Percentiles rank a stretch among this genome's conserved stretches.
These are phyloP conservation scores for Zaprionus lachaisei DNA, from an alignment of 1,140 invertebrate species.

Conservation along the genomic window DNA sequence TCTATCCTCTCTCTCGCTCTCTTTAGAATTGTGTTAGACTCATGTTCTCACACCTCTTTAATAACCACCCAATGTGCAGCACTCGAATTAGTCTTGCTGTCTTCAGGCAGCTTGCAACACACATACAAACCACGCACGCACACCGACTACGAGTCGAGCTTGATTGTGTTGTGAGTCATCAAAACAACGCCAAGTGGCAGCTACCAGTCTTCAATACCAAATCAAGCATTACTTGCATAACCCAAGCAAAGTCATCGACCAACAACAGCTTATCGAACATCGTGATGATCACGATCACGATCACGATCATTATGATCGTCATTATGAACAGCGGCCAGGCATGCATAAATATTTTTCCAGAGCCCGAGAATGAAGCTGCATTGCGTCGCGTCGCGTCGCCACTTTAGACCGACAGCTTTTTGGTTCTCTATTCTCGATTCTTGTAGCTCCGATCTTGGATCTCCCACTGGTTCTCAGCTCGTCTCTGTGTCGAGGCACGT, in stretches of 20 bases:
- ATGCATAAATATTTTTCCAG: constrained; percentile 79
- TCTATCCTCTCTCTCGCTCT: not conserved
- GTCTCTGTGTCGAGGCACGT: constrained; percentile 14
- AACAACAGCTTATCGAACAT: constrained; percentile 26
- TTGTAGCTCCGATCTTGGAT: constrained; percentile 16
- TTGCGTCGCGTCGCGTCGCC: constrained; percentile 32
- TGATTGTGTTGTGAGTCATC: constrained; percentile 62
- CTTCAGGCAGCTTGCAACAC: constrained; percentile 27
- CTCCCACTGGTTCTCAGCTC: constrained; percentile 35
- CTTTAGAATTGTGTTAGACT: constrained; percentile 3
- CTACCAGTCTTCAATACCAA: constrained; percentile 82
- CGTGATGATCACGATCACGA: constrained; percentile 26
- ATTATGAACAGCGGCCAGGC: constrained; percentile 35
- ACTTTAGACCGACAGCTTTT: constrained; percentile 55
- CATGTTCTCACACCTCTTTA: constrained; percentile 40
- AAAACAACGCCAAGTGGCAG: constrained; percentile 69
- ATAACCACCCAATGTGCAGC: constrained; percentile 43
- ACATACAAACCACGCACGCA: not conserved
- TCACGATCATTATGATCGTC: constrained; percentile 26
- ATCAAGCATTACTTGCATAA: constrained; percentile 83
- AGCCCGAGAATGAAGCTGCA: constrained; percentile 48
- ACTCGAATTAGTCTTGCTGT: constrained; percentile 52
- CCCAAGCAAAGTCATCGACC: constrained; percentile 72
- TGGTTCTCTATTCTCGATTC: not conserved
- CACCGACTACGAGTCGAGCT: not conserved